Conservation (phyloP, 92 coral and sea anemone genomes). For the Porites cylindrica region DNA sequence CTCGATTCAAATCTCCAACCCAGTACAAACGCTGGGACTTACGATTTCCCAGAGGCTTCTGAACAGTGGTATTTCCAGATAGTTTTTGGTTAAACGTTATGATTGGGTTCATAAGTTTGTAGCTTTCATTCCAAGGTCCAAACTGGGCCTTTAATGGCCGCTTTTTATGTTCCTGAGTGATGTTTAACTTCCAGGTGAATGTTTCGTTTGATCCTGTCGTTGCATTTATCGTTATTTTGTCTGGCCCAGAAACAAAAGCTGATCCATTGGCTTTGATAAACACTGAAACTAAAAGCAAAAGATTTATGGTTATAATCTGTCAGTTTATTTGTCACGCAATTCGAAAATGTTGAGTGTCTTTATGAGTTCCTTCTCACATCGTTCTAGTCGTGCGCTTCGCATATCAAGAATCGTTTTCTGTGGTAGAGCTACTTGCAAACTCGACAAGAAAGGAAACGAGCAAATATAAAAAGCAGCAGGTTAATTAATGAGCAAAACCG, state of each 20-base stretch:
- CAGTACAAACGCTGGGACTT: constrained; percentile 27
- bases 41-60: no score
- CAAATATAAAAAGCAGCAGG: no score
- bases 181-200: constrained; percentile 50
- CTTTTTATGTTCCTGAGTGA: neutral
- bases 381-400: no score
- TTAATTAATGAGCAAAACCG: no score
- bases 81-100: neutral
- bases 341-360: no score
- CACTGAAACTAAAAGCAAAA: constrained; percentile 1
- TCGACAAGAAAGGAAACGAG: no score
- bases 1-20: constrained; percentile 38
- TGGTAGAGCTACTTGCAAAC: no score
- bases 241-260: neutral
- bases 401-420: no score
- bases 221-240: constrained; percentile 15
- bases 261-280: neutral
- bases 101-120: neutral
- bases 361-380: no score
- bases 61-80: neutral
- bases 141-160: constrained; percentile 16
- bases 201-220: constrained; percentile 34
- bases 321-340: no score
- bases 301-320: no score
- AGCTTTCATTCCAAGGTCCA: constrained; percentile 14